phyloP scores from a whole-genome alignment of 92 coral and sea anemone genomes.

The Actinernus sp. region DNA sequence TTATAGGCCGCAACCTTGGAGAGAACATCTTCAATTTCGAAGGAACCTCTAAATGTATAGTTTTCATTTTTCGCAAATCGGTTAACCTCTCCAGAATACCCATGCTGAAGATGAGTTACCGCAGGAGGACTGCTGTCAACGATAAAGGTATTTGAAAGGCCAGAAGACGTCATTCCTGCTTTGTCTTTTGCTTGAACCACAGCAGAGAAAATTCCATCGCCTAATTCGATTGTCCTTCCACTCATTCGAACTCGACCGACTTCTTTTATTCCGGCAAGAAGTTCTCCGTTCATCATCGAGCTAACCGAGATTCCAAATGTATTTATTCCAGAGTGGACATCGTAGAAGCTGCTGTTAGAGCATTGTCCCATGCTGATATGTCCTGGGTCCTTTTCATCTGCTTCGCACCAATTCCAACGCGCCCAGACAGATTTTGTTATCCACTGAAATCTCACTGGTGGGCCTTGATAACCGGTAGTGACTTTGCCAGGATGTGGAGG shows the following conservation, averaged over 20 bases:
- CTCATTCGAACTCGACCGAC: constrained; percentile 81
- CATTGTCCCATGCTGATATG: constrained; percentile 45
- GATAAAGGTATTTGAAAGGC: constrained; percentile 77
- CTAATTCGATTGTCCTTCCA: constrained; percentile 78
- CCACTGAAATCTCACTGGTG: constrained; percentile 85
- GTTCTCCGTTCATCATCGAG: constrained; percentile 54
- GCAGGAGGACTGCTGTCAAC: constrained; percentile 87
- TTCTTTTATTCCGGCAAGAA: constrained; percentile 54
- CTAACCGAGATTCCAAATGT: constrained; percentile 84
- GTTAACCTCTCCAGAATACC: constrained; percentile 48
- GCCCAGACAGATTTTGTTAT: constrained; percentile 95
- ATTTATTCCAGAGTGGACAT: constrained; percentile 81
- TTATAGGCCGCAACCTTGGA: constrained; percentile 77
- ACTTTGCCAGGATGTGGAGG: constrained; percentile 92
- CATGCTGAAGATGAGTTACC: constrained; percentile 72
- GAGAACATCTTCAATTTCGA: constrained; percentile 82
- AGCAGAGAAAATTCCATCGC: constrained; percentile 88
- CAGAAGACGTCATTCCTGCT: constrained; percentile 74
- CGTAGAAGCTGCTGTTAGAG: constrained; percentile 78
- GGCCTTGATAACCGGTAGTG: constrained; percentile 79
- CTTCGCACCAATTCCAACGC: constrained; percentile 96
- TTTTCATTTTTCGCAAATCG: constrained; percentile 22
- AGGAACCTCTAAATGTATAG: constrained; percentile 63
- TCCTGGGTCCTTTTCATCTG: constrained; percentile 58
- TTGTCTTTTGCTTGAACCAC: constrained; percentile 88